Base-by-base conservation (phyloP, 30 jellyfish, hydroid and myxozoan species). In the Aurelia aurita complex sp. Pacific region DNA sequence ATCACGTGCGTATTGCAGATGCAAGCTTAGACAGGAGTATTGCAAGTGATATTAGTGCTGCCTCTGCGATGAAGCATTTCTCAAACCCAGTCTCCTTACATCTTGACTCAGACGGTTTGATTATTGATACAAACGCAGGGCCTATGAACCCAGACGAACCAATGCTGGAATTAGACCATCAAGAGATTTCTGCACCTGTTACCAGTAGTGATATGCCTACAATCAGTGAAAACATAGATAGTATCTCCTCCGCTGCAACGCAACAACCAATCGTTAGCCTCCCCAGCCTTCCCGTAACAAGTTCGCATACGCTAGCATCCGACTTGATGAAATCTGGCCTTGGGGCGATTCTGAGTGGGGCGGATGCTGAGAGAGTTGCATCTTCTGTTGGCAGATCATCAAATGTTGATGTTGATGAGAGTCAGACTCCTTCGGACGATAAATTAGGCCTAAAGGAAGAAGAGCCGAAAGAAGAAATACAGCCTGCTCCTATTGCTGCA, bases 281-380 rank as follows among this genome's bases (percentile, higher is more conserved):
- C 8, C 12, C 57, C 57, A 9, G 57, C 14, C 57, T 46, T 46
- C 57, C 57, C 57, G 57, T 46, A 46, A 46, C 57, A 46, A 46
- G 57, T 46, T 46, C 57, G 57, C 67, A 71, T 6, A 52, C 89
- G 46, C 33, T 76, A 10, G 69, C 86, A 4, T 33, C 55, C 5
- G 86, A 76, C 13, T 57, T 76, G 32, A 60, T 76, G 17, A 76
- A 76, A 42, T 35, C 68, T 40, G 67, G 67, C 54, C 23, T 77
- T 3, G 77, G 87, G 32, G 33, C 61, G 42, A 71, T 79, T 14
- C 69, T 79, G 17, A 63, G 79, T 29, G 89, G 80, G 2, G 89
- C 89, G 1, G 80, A 65, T 79, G 89, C 80, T 9, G 89, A 79
- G 19, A 74, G 80, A 14, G 80, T 79, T 9, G 80, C 89, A n/a